Evolutionary conservation across 2,113 vertebrate species (phyloP).

Genomic region (Syrrhaptes paradoxus): DNA sequence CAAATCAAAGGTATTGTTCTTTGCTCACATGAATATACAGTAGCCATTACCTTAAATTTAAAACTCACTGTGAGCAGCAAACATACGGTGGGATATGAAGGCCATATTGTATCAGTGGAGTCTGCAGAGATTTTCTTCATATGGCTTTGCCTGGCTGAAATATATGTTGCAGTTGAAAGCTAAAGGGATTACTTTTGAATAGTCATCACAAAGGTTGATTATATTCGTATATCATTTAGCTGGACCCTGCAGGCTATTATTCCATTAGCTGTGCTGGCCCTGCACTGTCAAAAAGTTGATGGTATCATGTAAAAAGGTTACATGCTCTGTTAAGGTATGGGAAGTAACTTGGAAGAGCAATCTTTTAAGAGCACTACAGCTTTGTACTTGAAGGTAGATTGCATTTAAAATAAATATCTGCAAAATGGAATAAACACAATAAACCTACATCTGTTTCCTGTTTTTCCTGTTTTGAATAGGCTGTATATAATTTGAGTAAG

Average conservation of each 20-base stretch:
- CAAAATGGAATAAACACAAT: conserved; percentile 39
- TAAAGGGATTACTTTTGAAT: conserved; percentile 88
- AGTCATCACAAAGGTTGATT: conserved; percentile 92
- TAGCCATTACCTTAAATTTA: conserved; percentile 84
- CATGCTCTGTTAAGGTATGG: conserved; percentile 81
- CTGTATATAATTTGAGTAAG: not conserved
- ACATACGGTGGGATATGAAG: conserved; percentile 73
- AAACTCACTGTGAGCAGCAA: conserved; percentile 73
- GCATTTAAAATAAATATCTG: conserved; percentile 24
- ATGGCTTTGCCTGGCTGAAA: conserved; percentile 80
- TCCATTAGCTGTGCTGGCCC: conserved; percentile 84
- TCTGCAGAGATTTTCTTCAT: conserved; percentile 84
- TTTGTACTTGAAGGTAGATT: conserved; percentile 45
- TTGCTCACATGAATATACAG: conserved; percentile 82
- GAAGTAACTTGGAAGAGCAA: conserved; percentile 78
- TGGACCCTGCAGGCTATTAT: conserved; percentile 88
- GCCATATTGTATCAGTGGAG: conserved; percentile 79
- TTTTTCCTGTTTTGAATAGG: conserved; percentile 2
- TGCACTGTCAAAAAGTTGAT: conserved; percentile 85
- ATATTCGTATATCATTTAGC: conserved; percentile 90
- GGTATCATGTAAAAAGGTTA: conserved; percentile 81
- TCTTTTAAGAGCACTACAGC: conserved; percentile 52
- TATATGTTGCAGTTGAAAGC: conserved; percentile 84
- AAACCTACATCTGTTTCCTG: not conserved
- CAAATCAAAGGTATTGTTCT: conserved; percentile 83